Conservation (phyloP, 2,113 vertebrate genomes). For the Mustela lutreola region DNA sequence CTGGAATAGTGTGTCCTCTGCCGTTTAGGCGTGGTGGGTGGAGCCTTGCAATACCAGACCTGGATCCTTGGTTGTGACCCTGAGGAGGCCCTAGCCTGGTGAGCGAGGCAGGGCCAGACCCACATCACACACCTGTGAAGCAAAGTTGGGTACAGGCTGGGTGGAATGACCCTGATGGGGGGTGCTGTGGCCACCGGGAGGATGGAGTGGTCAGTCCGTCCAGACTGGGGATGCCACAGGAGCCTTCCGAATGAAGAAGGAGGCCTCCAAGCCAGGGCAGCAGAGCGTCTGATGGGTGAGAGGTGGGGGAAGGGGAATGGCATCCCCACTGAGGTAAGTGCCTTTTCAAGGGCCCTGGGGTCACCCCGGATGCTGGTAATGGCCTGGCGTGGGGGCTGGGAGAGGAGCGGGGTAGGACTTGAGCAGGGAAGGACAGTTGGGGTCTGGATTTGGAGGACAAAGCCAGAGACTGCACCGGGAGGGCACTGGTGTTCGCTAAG, state of each 20-base stretch:
- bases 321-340: not conserved
- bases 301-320: fast-evolving
- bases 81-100: not conserved
- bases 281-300: not conserved
- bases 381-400: not conserved
- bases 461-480: no score
- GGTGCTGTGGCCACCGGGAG: no score
- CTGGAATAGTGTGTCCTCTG: not conserved
- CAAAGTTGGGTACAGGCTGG: not conserved
- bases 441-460: not conserved
- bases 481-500: fast-evolving
- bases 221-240: not conserved
- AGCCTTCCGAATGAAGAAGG: not conserved
- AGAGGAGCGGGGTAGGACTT: not conserved
- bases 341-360: not conserved
- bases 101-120: not conserved
- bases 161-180: not conserved
- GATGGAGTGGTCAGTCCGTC: not conserved
- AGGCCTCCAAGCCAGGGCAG: not conserved
- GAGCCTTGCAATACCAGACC: not conserved
- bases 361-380: not conserved
- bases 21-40: not conserved
- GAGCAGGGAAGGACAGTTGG: not conserved
- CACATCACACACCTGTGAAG: not conserved
- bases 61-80: not conserved